Conservation (phyloP, 2,113 vertebrate genomes). For the Forbesichthys papilliferus region DNA sequence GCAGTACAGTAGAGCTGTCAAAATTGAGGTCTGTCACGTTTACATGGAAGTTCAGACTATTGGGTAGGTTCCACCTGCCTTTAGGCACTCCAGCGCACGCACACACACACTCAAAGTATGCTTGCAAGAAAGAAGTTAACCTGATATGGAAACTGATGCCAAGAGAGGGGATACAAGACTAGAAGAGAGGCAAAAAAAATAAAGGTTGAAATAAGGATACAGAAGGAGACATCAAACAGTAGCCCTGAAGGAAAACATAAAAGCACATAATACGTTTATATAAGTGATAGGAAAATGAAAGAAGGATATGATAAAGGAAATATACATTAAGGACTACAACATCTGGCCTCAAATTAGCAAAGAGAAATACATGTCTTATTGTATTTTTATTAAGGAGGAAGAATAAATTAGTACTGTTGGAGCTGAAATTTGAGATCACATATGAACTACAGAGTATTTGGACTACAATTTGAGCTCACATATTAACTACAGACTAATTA, state of each 20-base stretch:
- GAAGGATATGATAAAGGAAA: conserved; percentile 9
- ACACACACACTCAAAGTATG: conserved; percentile 17
- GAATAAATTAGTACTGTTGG: too few species aligned
- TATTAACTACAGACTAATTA: too few species aligned
- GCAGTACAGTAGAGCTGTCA: conserved; percentile 30
- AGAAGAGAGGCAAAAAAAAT: neutral
- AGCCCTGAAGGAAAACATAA: neutral
- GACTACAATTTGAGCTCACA: too few species aligned
- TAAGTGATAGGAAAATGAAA: neutral
- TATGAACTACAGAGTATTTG: too few species aligned
- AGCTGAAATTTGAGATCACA: too few species aligned
- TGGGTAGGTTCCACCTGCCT: conserved; percentile 23
- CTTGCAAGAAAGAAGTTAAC: conserved; percentile 28
- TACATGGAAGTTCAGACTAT: conserved; percentile 41
- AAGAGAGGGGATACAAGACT: neutral
- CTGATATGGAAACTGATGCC: conserved; percentile 13
- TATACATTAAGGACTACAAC: neutral
- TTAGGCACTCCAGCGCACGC: conserved; percentile 41
- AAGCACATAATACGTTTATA: neutral
- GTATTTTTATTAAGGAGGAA: neutral
- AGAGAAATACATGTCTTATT: conserved; percentile 29
- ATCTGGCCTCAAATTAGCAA: conserved; percentile 36
- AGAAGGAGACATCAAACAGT: neutral
- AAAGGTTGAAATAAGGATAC: neutral
- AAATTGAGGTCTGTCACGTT: conserved; percentile 43